Conservation (phyloP, 2,113 vertebrate genomes). For the Coryphaenoides rupestris region DNA sequence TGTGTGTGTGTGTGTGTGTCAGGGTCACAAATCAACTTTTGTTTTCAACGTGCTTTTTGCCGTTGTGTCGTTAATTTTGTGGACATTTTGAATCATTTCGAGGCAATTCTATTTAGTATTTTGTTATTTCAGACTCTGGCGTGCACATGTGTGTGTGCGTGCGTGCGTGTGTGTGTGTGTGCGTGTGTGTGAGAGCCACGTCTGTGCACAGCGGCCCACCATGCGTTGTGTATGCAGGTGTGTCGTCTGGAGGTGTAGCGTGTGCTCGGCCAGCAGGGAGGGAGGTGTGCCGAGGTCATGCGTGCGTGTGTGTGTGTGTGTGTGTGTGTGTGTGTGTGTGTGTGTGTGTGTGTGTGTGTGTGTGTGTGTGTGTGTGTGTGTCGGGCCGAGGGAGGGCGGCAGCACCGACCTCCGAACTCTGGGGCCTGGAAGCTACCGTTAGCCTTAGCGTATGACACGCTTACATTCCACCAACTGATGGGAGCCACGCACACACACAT, state of each 20-base stretch:
- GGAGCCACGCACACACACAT: slow-evolving; percentile 55
- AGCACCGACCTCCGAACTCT: slow-evolving; percentile 42
- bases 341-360: too few species aligned
- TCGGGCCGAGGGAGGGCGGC: slow-evolving; percentile 26
- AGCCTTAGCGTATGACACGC: slow-evolving; percentile 62
- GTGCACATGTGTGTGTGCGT: background rate
- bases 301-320: too few species aligned
- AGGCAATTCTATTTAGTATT: too few species aligned
- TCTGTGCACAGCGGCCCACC: too few species aligned
- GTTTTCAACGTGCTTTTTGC: too few species aligned
- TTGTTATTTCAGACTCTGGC: too few species aligned
- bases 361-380: too few species aligned
- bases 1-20: background rate
- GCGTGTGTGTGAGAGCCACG: background rate
- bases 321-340: too few species aligned
- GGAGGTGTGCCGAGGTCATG: too few species aligned
- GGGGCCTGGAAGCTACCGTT: slow-evolving; percentile 61
- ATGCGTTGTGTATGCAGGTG: background rate
- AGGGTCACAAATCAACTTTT: too few species aligned
- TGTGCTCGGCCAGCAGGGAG: background rate
- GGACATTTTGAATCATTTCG: too few species aligned
- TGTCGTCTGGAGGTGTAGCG: background rate
- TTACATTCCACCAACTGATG: slow-evolving; percentile 55
- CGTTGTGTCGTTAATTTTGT: too few species aligned
- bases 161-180: slow-evolving; percentile 3